Evolutionary conservation across 1,140 invertebrate species (phyloP).

Genomic region (Homarus americanus): DNA sequence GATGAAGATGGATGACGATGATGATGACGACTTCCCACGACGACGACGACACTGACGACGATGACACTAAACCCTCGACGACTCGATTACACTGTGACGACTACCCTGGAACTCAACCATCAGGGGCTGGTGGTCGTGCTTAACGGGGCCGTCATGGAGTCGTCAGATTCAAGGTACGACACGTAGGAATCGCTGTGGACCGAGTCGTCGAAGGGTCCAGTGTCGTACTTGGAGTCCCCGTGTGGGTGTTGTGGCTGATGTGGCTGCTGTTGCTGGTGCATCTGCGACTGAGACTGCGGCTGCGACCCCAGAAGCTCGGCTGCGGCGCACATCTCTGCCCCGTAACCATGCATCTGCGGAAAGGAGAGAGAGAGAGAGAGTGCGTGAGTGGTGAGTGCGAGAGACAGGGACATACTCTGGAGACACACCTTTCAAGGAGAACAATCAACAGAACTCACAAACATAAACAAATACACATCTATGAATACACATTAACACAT

Average conservation of each 20-base stretch:
- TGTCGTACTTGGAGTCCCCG: constrained; percentile 67
- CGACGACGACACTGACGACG: background rate
- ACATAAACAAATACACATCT: constrained; percentile 19
- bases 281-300: constrained; percentile 48
- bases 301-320: constrained; percentile 55
- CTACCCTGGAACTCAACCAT: constrained; percentile 43
- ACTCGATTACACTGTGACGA: constrained; percentile 18
- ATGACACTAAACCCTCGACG: background rate
- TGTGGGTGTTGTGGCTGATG: constrained; percentile 32
- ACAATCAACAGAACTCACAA: background rate
- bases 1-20: too few relatives aligned
- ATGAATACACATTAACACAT: background rate
- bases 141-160: constrained; percentile 72
- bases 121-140: constrained; percentile 73
- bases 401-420: background rate
- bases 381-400: background rate
- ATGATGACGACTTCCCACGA: constrained; percentile 6
- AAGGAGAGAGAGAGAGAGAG: background rate
- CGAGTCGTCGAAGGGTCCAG: constrained; percentile 63
- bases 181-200: constrained; percentile 74
- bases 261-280: constrained; percentile 33
- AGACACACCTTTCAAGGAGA: background rate
- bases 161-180: constrained; percentile 74
- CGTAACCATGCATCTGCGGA: constrained; percentile 74
- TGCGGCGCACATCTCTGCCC: constrained; percentile 70